phyloP scores from a whole-genome alignment of 1,140 invertebrate species.

The Rhynchophorus ferrugineus region DNA sequence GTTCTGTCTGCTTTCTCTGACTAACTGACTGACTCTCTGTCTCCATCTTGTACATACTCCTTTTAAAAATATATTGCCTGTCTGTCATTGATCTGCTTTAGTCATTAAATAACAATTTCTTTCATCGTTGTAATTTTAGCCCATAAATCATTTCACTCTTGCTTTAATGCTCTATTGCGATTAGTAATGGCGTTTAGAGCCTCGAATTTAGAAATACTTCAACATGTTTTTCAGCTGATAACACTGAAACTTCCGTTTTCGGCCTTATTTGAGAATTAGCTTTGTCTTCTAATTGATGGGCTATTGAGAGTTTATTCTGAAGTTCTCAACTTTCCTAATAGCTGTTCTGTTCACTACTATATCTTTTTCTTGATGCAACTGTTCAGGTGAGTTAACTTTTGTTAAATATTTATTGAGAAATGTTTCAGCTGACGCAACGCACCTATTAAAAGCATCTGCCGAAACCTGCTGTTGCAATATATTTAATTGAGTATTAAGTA shows the following conservation, averaged over 20 bases:
- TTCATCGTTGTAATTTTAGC: constrained; percentile 58
- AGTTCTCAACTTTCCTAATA: constrained; percentile 72
- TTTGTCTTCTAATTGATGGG: constrained; percentile 73
- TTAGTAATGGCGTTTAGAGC: constrained; percentile 86
- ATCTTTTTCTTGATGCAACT: constrained; percentile 84
- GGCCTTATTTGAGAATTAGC: constrained; percentile 57
- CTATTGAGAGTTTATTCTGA: constrained; percentile 67
- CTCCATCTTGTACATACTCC: constrained; percentile 68
- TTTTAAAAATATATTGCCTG: constrained; percentile 61
- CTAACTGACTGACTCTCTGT: constrained; percentile 70
- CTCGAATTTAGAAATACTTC: constrained; percentile 82
- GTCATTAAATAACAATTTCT: constrained; percentile 61
- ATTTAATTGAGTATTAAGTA: constrained; percentile 67
- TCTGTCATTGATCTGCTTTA: constrained; percentile 57
- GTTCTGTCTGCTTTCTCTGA: constrained; percentile 88
- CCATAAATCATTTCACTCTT: constrained; percentile 72
- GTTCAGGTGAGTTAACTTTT: constrained; percentile 65
- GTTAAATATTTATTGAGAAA: constrained; percentile 53
- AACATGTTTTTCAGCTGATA: constrained; percentile 71
- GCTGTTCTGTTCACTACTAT: constrained; percentile 76
- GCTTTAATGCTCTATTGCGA: constrained; percentile 80
- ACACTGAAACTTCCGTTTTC: constrained; percentile 53
- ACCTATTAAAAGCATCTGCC: constrained; percentile 29
- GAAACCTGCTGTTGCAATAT: constrained; percentile 52
- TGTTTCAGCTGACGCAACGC: constrained; percentile 39